phyloP scores from a whole-genome alignment of 2,888 invertebrate species.

The Platycheirus albimanus region DNA sequence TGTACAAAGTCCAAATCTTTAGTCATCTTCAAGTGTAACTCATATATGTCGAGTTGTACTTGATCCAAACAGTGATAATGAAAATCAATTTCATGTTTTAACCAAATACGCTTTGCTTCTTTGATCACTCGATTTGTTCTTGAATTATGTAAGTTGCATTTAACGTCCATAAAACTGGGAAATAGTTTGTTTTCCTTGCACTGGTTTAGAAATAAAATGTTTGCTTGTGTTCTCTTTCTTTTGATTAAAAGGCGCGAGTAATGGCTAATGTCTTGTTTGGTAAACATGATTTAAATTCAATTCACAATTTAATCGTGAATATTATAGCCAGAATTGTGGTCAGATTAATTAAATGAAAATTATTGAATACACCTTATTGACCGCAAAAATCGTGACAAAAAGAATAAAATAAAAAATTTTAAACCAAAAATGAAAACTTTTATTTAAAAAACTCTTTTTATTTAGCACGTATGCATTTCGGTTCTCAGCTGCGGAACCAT shows the following conservation, averaged over 20 bases:
- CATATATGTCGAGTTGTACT: slow-evolving; percentile 5
- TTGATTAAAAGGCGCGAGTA: slow-evolving; percentile 6
- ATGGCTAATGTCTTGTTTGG: slow-evolving; percentile 15
- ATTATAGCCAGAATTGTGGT: too few species aligned
- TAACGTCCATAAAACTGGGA: background rate
- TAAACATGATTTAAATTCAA: background rate
- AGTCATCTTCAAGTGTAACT: background rate
- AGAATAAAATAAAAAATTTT: too few species aligned
- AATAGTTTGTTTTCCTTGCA: background rate
- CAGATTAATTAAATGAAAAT: too few species aligned
- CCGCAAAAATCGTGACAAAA: too few species aligned
- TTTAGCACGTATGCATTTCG: too few species aligned
- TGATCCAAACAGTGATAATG: slow-evolving; percentile 10
- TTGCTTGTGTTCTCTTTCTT: slow-evolving; percentile 1
- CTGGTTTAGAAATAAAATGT: slow-evolving; percentile 2
- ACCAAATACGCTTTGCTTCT: background rate
- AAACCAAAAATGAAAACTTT: too few species aligned
- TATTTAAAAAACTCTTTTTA: too few species aligned
- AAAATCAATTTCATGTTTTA: background rate
- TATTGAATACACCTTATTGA: too few species aligned
- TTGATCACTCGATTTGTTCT: slow-evolving; percentile 2
- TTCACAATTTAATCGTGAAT: too few species aligned
- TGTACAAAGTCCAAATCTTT: background rate
- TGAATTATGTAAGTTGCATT: slow-evolving; percentile 1
- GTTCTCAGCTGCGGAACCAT: too few species aligned